Conservation (phyloP, 2,888 invertebrate species). For the Nomada ferruginata region DNA sequence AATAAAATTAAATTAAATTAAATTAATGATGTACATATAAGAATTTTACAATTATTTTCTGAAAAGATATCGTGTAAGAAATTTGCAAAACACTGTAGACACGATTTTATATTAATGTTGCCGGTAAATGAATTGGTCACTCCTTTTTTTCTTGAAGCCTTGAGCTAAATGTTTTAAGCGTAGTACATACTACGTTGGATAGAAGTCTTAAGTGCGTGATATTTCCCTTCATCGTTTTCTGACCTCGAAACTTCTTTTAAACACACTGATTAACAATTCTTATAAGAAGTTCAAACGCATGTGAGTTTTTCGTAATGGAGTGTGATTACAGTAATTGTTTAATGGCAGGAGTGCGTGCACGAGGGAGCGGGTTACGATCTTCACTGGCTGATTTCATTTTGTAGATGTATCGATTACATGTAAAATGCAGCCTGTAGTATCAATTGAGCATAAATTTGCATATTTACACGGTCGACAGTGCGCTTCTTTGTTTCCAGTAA, state of each 20-base stretch:
- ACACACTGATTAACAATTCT: background rate
- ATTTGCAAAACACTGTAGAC: too few species aligned
- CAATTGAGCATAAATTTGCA: constrained; percentile 37
- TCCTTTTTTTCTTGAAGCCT: too few species aligned
- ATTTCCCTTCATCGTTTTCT: too few species aligned
- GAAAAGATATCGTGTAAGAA: too few species aligned
- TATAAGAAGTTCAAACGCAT: background rate
- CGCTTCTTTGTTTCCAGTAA: constrained; percentile 3
- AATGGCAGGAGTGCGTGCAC: constrained; percentile 7
- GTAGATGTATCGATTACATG: constrained; percentile 19
- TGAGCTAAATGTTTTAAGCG: too few species aligned
- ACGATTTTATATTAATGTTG: too few species aligned
- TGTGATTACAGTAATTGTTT: constrained; percentile 24
- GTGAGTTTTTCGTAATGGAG: constrained; percentile 3
- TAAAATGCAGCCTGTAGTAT: constrained; percentile 21
- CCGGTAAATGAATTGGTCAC: too few species aligned
- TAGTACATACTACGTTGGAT: too few species aligned
- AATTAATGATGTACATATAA: too few species aligned
- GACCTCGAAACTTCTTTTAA: background rate
- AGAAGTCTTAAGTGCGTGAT: too few species aligned
- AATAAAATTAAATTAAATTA: too few species aligned
- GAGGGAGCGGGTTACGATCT: constrained; percentile 16
- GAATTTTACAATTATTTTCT: too few species aligned
- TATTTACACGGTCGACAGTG: background rate
- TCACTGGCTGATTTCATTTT: constrained; percentile 19